Evolutionary conservation across 2,797 vertebrate species (phyloP).

Genomic region (Lepilemur ruficaudatus): DNA sequence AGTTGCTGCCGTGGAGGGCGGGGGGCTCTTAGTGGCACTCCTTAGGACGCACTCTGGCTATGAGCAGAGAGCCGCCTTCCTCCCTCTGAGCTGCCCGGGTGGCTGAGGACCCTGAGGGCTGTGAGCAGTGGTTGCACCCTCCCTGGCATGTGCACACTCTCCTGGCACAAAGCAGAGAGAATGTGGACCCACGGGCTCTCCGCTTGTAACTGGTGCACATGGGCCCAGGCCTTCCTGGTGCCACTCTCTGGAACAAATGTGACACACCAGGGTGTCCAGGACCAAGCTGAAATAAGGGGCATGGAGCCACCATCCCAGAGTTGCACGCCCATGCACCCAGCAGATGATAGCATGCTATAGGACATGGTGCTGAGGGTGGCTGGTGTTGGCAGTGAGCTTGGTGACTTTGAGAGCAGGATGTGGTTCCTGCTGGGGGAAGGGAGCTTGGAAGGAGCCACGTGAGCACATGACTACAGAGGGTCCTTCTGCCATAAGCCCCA

Average conservation of each 20-base stretch:
- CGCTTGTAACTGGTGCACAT: no score
- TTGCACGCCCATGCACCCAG: rapidly evolving
- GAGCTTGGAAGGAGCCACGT: rapidly evolving
- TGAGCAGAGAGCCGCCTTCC: background rate
- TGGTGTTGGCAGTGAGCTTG: background rate
- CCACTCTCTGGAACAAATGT: rapidly evolving
- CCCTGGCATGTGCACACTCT: background rate
- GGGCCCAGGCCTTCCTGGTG: rapidly evolving
- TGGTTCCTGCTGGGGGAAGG: background rate
- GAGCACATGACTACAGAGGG: rapidly evolving
- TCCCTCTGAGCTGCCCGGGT: no score
- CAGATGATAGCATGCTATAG: rapidly evolving
- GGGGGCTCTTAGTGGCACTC: background rate
- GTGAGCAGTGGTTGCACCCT: background rate
- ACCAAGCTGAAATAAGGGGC: background rate
- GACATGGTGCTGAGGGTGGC: rapidly evolving
- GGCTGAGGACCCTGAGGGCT: background rate
- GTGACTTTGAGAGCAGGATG: background rate
- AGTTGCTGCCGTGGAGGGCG: rapidly evolving
- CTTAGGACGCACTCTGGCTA: rapidly evolving
- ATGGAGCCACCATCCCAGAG: background rate
- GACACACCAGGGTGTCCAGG: rapidly evolving
- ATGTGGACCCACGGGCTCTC: rapidly evolving
- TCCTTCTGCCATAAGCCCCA: rapidly evolving
- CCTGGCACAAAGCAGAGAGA: background rate